These are phyloP conservation scores for Tillus elongatus DNA, from an alignment of 2,888 invertebrate genomes.

Conservation along the genomic window DNA sequence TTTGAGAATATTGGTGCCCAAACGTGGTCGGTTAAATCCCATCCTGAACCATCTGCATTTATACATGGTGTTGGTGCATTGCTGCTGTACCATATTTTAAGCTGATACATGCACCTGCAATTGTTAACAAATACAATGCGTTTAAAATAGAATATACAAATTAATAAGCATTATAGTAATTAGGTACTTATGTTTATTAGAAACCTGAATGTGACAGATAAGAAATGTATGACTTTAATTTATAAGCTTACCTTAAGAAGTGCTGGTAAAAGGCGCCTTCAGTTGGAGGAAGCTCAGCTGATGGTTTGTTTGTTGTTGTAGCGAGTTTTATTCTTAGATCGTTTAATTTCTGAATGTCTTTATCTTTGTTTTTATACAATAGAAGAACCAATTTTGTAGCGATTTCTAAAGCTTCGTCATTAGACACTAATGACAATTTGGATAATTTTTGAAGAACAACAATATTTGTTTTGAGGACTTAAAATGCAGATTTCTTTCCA, in stretches of 20 bases:
- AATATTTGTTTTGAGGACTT: neutral
- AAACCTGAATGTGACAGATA: no score
- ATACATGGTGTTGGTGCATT: slow-evolving; percentile 2
- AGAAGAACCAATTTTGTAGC: slow-evolving; percentile 3
- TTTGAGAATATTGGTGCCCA: neutral
- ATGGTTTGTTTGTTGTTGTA: neutral
- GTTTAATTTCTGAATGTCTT: neutral
- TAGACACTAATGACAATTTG: slow-evolving; percentile 1
- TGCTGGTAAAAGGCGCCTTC: neutral
- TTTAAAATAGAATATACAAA: no score
- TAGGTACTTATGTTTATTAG: no score
- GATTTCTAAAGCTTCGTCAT: neutral
- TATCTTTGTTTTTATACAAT: slow-evolving; percentile 3
- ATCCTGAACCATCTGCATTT: slow-evolving; percentile 3
- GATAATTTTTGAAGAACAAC: slow-evolving; percentile 1
- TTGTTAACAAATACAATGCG: no score
- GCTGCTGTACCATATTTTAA: slow-evolving; percentile 3
- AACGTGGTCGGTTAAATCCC: neutral
- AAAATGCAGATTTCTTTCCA: neutral
- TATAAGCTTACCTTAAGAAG: no score
- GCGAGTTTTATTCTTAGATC: neutral
- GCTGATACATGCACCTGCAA: slow-evolving; percentile 4
- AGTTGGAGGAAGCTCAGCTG: slow-evolving; percentile 1
- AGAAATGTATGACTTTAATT: no score
- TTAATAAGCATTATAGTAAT: no score